Conservation (phyloP, 2,113 vertebrate species). For the Quiscalus mexicanus region DNA sequence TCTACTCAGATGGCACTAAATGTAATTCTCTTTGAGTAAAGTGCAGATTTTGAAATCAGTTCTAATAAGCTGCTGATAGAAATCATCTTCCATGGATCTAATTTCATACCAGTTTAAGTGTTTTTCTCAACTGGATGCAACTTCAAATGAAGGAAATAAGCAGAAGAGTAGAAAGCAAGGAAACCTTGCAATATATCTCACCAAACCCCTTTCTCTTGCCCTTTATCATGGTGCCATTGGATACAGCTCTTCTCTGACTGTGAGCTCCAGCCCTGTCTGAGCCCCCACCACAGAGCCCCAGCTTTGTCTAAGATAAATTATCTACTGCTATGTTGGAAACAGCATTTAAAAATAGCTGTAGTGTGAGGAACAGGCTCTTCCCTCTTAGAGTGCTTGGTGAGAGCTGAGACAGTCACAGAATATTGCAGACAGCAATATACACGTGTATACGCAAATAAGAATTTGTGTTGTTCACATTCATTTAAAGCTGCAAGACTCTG, state of each 20-base stretch:
- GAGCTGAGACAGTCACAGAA: background rate
- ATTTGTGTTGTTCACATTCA: background rate
- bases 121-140: background rate
- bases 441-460: background rate
- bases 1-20: background rate
- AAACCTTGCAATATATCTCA: background rate
- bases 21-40: background rate
- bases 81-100: background rate
- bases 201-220: background rate
- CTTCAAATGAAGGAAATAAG: background rate
- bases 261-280: background rate
- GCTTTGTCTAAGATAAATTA: background rate
- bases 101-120: background rate
- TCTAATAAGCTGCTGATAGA: background rate
- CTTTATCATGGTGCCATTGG: background rate
- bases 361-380: background rate
- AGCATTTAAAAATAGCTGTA: background rate
- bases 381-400: background rate
- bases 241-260: background rate
- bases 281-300: background rate
- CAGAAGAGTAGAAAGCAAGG: background rate
- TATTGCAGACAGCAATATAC: background rate
- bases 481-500: background rate
- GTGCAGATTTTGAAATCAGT: background rate
- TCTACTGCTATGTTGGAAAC: background rate